Evolutionary conservation across 2,888 invertebrate genomes (phyloP).

Genomic region (Eueremaeus valkanovi): DNA sequence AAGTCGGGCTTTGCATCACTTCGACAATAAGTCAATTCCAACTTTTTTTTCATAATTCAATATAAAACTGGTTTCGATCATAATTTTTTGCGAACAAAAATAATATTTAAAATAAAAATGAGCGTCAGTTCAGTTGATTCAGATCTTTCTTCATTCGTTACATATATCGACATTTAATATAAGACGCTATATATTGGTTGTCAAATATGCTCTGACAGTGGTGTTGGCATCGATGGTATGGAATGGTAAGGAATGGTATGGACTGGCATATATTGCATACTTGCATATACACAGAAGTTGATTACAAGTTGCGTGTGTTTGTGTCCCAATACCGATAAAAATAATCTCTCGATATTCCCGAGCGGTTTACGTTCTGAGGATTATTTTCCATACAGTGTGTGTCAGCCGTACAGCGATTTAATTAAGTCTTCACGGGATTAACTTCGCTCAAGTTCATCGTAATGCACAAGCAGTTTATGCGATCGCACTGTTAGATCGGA

Average conservation of each 20-base stretch:
- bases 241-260: no score
- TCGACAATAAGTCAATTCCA: slow-evolving; percentile 18
- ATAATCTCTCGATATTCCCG: slow-evolving; percentile 34
- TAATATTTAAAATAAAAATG: background rate
- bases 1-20: slow-evolving; percentile 27
- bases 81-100: slow-evolving; percentile 5
- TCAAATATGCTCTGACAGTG: background rate
- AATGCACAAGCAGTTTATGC: slow-evolving; percentile 1
- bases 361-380: slow-evolving; percentile 30
- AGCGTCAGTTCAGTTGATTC: background rate
- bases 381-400: slow-evolving; percentile 36
- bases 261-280: background rate
- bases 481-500: slow-evolving; percentile 26
- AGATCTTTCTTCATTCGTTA: background rate
- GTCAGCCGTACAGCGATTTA: slow-evolving; percentile 31
- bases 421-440: slow-evolving; percentile 36
- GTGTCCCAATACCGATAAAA: slow-evolving; percentile 35
- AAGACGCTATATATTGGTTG: slow-evolving; percentile 6
- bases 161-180: slow-evolving; percentile 29
- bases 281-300: slow-evolving; percentile 15
- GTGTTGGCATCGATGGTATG: no score
- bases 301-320: slow-evolving; percentile 14
- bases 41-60: background rate
- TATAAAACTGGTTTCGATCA: background rate
- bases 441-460: background rate